Conservation (phyloP, 2,888 invertebrate genomes). For the Caenorhabditis zanzibari region DNA sequence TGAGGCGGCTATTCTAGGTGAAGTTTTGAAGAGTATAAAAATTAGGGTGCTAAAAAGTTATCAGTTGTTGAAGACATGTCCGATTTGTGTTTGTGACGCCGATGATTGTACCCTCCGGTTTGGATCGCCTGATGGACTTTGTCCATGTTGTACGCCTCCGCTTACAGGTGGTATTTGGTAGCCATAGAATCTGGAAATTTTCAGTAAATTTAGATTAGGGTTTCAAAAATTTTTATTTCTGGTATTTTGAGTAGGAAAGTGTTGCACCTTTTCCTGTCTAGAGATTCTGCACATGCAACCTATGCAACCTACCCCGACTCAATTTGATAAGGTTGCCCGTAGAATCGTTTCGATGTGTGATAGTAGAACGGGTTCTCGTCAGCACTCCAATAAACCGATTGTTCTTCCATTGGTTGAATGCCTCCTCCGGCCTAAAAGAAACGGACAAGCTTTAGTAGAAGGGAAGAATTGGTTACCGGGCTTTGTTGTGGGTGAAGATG, state of each 20-base stretch:
- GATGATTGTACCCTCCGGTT: slow-evolving; percentile 72
- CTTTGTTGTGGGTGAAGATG: slow-evolving; percentile 46
- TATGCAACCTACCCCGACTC: slow-evolving; percentile 76
- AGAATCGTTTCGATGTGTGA: slow-evolving; percentile 81
- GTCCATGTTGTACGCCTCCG: slow-evolving; percentile 53
- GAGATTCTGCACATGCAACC: neutral
- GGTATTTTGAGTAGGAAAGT: neutral
- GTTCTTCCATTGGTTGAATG: slow-evolving; percentile 81
- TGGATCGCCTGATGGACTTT: slow-evolving; percentile 62
- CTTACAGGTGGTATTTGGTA: slow-evolving; percentile 74
- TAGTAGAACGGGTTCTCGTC: slow-evolving; percentile 83
- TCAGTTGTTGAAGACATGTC: slow-evolving; percentile 73
- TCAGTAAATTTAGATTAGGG: too few species aligned
- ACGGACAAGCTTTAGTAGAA: neutral
- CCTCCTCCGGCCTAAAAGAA: slow-evolving; percentile 55
- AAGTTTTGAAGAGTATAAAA: slow-evolving; percentile 25
- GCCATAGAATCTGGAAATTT: slow-evolving; percentile 76
- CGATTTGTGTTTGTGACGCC: slow-evolving; percentile 76
- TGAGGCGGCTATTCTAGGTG: slow-evolving; percentile 59
- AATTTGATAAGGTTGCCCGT: slow-evolving; percentile 81
- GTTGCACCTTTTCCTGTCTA: slow-evolving; percentile 5
- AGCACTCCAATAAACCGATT: slow-evolving; percentile 83
- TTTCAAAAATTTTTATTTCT: too few species aligned
- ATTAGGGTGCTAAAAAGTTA: slow-evolving; percentile 1
- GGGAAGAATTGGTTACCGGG: slow-evolving; percentile 43